Evolutionary conservation across 2,113 vertebrate species (phyloP).

Genomic region (Holacanthus passer): DNA sequence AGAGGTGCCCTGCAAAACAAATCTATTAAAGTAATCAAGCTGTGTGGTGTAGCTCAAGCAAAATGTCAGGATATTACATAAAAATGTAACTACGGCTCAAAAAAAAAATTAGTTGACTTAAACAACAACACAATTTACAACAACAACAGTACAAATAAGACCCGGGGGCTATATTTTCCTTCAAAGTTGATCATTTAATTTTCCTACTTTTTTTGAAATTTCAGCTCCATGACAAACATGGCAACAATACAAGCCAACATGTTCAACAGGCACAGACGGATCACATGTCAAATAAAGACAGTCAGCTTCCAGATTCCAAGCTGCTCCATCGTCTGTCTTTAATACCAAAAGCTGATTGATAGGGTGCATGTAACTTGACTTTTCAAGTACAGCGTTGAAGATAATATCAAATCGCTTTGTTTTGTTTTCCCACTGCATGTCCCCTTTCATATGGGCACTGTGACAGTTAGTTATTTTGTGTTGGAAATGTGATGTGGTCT

Average conservation of each 20-base stretch:
- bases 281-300: constrained; percentile 16
- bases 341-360: background rate
- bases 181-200: background rate
- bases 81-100: background rate
- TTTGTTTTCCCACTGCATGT: constrained; percentile 39
- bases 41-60: background rate
- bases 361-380: background rate
- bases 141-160: background rate
- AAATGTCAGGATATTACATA: background rate
- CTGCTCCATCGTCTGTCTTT: background rate
- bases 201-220: background rate
- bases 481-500: constrained; percentile 65
- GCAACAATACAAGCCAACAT: background rate
- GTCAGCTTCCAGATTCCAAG: background rate
- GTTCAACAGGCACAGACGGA: constrained; percentile 14
- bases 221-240: background rate
- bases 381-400: constrained; percentile 1
- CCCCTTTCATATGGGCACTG: constrained; percentile 9
- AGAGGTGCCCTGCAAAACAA: background rate
- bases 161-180: background rate
- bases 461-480: constrained; percentile 53
- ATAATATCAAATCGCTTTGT: constrained; percentile 29
- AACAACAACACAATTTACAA: background rate
- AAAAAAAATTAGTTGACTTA: background rate
- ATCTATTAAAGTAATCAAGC: background rate